These are phyloP conservation scores for Opisthocomus hoazin DNA, from an alignment of 2,113 vertebrate species.

Conservation along the genomic window DNA sequence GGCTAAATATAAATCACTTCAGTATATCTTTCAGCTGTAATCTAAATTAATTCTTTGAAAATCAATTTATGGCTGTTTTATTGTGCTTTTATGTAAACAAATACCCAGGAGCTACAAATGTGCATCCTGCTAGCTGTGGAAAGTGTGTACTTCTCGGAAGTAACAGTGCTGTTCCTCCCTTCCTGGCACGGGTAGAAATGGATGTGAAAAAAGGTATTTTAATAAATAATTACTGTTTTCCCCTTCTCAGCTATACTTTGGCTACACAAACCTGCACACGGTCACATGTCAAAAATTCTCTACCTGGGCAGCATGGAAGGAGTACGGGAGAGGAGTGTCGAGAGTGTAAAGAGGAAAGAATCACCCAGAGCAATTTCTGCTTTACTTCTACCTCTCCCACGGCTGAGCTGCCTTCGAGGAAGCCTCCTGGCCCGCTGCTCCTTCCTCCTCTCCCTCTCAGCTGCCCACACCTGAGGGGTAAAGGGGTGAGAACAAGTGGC, in stretches of 20 bases:
- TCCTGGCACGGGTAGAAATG: background rate
- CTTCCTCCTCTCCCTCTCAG: background rate
- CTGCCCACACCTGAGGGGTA: background rate
- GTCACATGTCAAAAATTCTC: background rate
- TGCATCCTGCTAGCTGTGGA: background rate
- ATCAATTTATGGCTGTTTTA: background rate
- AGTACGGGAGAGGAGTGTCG: background rate
- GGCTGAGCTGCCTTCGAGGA: background rate
- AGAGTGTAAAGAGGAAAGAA: background rate
- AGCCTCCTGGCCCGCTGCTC: background rate
- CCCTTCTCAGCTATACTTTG: background rate
- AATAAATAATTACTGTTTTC: background rate
- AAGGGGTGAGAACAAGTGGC: background rate
- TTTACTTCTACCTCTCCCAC: accelerated
- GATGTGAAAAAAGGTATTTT: background rate
- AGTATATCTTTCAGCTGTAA: background rate
- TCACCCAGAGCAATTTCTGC: background rate
- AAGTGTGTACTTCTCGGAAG: background rate
- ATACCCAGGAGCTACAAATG: background rate
- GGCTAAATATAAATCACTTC: background rate
- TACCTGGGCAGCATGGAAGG: background rate
- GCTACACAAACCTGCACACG: background rate
- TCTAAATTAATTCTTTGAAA: background rate
- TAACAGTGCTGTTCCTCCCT: background rate
- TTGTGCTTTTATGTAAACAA: background rate